Evolutionary conservation across 2,113 vertebrate species (phyloP), one percentile per base, ranked within the genome.

Genomic region (Otolemur garnettii): DNA sequence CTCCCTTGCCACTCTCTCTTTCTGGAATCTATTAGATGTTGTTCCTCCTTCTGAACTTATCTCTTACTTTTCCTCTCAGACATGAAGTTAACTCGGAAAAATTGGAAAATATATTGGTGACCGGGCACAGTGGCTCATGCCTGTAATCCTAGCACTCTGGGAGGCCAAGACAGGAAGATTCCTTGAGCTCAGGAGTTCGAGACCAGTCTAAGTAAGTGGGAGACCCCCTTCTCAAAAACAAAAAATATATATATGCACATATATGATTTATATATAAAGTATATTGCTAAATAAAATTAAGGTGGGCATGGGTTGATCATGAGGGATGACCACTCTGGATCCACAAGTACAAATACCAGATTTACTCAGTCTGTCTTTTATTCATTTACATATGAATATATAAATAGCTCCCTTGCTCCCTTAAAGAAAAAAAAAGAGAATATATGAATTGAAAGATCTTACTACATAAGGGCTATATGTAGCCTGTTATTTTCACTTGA

Each of bases 81-180:
- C 68, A 42, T 30, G 26, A 95, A 93, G 62, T 66, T 87, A 82
- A 84, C 75, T 79, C 82, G 62, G 80, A 90, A 79, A 89, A 80
- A 60, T 77, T 75, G 81, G 64, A 87, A 93, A 71, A 87, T 28
- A 87, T 18, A 57, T 19, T 57, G 24, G 57, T 68, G 45, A 50
- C 45, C 10, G 8, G 45, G 45, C 45, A 50, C 45, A 50, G 45
- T 50, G 45, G 38, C 38, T 38, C 38, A 38, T 38, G 38, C 38
- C 38, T 38, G 38, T 38, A 38, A 38, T 38, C 38, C 38, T 38
- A 38, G 38, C 38, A 38, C 38, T 38, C 38, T 38, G 38, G 45
- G 10, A 50, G 45, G 45, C 45, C 45, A 50, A 8, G 45, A 10
- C 45, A 50, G 45, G 45, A 50, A 7, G 8, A 50, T 50, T 10